Evolutionary conservation across 2,113 vertebrate genomes (phyloP).

Genomic region (Hydrochoerus hydrochaeris): DNA sequence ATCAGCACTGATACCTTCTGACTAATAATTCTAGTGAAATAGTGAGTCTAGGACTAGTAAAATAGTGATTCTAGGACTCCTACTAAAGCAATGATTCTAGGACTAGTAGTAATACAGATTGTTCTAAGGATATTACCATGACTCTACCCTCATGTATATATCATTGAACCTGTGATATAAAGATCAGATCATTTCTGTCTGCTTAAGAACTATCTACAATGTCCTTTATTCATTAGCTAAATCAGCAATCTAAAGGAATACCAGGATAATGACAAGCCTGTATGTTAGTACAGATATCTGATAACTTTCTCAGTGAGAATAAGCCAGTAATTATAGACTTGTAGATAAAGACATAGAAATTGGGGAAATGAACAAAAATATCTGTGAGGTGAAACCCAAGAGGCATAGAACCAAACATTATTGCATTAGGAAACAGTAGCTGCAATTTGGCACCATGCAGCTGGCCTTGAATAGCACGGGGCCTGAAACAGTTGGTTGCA

Average conservation of each 20-base stretch:
- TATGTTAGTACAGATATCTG: background rate
- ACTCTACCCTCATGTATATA: background rate
- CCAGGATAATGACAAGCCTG: background rate
- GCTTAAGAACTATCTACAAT: background rate
- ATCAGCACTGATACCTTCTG: background rate
- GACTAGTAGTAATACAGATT: conserved; percentile 29
- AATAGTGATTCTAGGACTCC: background rate
- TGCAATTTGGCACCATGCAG: background rate
- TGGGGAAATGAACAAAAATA: background rate
- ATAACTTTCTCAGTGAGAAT: background rate
- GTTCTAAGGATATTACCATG: background rate
- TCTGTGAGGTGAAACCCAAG: background rate
- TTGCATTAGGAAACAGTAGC: background rate
- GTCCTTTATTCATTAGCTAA: background rate
- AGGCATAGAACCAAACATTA: background rate
- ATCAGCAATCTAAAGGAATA: background rate
- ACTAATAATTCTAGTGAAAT: background rate
- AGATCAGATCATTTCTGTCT: background rate
- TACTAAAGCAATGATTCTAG: conserved; percentile 28
- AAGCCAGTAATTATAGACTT: background rate
- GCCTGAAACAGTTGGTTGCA: background rate
- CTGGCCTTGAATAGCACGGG: background rate
- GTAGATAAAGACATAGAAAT: background rate
- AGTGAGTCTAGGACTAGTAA: background rate
- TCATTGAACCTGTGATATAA: background rate